Evolutionary conservation across 2,888 invertebrate species (phyloP), one percentile per base, ranked within the genome.

Genomic region (Heteropelma amictum): DNA sequence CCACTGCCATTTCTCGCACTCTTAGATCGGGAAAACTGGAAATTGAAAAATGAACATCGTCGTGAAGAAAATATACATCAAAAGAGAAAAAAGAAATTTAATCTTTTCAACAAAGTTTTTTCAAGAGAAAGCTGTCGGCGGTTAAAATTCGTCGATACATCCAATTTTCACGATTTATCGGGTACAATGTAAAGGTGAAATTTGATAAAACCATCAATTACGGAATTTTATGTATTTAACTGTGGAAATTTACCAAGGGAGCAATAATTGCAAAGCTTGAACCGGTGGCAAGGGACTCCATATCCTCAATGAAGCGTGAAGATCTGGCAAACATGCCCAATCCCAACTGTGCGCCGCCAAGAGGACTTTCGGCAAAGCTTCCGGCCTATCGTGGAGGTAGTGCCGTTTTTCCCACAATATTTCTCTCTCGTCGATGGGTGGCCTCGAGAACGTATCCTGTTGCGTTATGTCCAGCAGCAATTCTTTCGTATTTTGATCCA

Each of bases 321-420:
- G 92, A 86, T 98, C 97, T 6, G 95, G 93, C 21, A 98, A 90
- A 85, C 95, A 95, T 7, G 95, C 94, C 90, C 95, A 97, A 86
- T 96, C 96, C 98, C 98, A 98, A 85, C 95, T 94, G 75, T 96
- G 95, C 0, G 97, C 96, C 0, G 97, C 96, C 79, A 96, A 90
- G 71, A 97, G 90, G 6, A 97, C 95, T 86, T 97, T 95, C 0
- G 97, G 96, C 82, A 97, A 87, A 0, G 97, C 97, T 83, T 95
- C 93, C 0, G 98, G 95, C 79, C 95, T 92, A 64, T 94, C 92
- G 74, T 95, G 94, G 60, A 98, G 90, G 88, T 97, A 97, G 87
- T 97, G 95, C 1, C 98, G 93, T 86, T 97, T 97, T 85, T 97
- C 97, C 98, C 98, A 98, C 83, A 98, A 91, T 56, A 97, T 94